Base-by-base conservation (phyloP, 1,140 invertebrate genomes). In the Cyrtorhinus lividipennis region DNA sequence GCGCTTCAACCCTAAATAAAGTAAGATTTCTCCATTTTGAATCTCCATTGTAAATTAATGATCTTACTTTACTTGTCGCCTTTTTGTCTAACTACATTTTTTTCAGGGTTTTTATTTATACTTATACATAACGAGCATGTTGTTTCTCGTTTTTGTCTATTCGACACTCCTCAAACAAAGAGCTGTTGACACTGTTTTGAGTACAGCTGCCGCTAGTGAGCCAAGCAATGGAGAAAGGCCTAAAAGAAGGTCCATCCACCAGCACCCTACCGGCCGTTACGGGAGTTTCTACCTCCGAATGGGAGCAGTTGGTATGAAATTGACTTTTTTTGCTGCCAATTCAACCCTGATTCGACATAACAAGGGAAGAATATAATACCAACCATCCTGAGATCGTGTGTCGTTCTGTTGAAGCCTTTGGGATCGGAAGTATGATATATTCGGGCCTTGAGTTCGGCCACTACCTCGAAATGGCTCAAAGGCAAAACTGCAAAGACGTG, bases 221-320 rank as follows among this genome's bases (percentile, higher is more conserved):
- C 1, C 2, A n/a, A 58, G 2, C 8, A 5, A 56, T 5, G 15
- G 22, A 10, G 48, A 18, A 10, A 8, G 22, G 5, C 48, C 48
- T 56, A 38, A 38, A 15, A 5, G 30, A 5, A 38, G 30, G 15
- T 38, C 30, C 30, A 38, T 38, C 30, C 30, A 38, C 15, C 30
- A 1, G 24, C 1, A n/a, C 2, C 15, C 53, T 0, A 30, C 22
- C 24, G 59, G 27, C 30, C 26, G 38, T 20, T 64, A 84, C 68
- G 83, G 83, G 25, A 85, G 83, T 74, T 90, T 90, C 75, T 92
- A 90, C 78, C 76, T 92, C 24, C 78, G 87, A 67, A 77, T 90
- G 46, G 87, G 87, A 45, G 87, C 86, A 53, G 85, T 53, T 1
- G 59, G 64, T 65, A 53, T 59, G 64, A n/a, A n/a, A n/a, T n/a